Base-by-base conservation (phyloP, 2,113 vertebrate genomes). In the Pimephales promelas region DNA sequence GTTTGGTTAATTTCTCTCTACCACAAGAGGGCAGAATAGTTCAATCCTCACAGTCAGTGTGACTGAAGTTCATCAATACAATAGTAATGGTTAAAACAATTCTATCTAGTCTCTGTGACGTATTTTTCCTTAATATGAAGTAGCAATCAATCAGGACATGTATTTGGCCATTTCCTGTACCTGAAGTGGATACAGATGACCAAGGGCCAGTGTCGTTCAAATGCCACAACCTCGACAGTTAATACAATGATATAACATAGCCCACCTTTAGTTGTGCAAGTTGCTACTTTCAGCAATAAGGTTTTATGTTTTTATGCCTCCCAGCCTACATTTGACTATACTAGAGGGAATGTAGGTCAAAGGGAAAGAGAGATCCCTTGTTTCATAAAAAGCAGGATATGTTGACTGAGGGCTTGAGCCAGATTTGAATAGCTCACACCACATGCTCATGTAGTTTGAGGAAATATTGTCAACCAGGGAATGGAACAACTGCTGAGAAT, bases 101-200 rank as follows among this genome's bases (percentile, higher is more conserved):
- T 54, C 1, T 11, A 5, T 54, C 10, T 5, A 61, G 57, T 4
- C 22, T 61, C 3, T 26, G 11, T 10, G n/a, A 54, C 52, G 7
- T 22, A 0, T 66, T 14, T 43, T 2, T 24, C 3, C 5, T 24
- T 24, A 45, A n/a, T 71, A n/a, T 71, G 4, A 24, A 26, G 10
- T 61, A 13, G 52, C 2, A 22, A 36, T 40, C 7, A 22, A 10
- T 40, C 31, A 68, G 64, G 3, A 14, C n/a, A 26, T 14, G 13
- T 11, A 40, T 22, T 40, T 68, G 31, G 34, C 74, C 34, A 43
- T 8, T 34, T 45, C 11, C 74, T 73, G 10, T 52, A 80, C 70
- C 20, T 47, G 80, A 64, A 83, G 56, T 78, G 8, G 56, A 74
- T 47, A 22, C 76, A 87, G 88, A 90, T 89, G 88, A 88, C 75